Evolutionary conservation across 2,113 vertebrate species (phyloP), one percentile per base, ranked within the genome.

Genomic region (Machaerirhynchus nigripectus): DNA sequence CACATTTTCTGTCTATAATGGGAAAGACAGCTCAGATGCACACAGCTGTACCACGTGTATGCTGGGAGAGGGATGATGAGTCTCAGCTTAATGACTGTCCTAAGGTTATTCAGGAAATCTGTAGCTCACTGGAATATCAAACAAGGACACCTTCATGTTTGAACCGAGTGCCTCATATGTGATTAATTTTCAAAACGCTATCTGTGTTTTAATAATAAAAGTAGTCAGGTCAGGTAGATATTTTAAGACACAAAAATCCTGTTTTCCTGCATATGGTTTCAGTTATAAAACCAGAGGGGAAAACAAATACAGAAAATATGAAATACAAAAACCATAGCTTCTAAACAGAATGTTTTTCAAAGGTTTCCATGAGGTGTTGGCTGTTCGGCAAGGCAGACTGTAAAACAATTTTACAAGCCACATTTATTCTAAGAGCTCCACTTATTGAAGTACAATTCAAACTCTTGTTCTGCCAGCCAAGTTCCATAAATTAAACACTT

Each of bases 361-460:
- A 97, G 96, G 90, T 98, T 98, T 98, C 96, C 97, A 87, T 95
- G 96, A 97, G 95, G 96, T 95, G 89, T 93, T 92, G 82, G 96
- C 96, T 95, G 78, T 92, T 97, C 59, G 4, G 93, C 94, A 97
- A 91, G 95, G 82, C 93, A 97, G 96, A 96, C 64, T 80, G 81
- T 96, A 95, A 97, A 97, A 96, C 79, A 94, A 89, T 94, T 96
- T 96, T 96, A 95, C n/a, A 87, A 91, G 97, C 97, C 96, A 96
- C 71, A 91, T 98, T 97, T 96, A 76, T 91, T 94, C 96, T 96
- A 93, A 95, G 93, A 96, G 94, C 93, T 79, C 90, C 87, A 95
- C 91, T 97, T 97, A 94, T 97, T 96, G 94, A 97, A 97, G 97
- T 88, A 94, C n/a, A 60, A 97, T 97, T 95, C 97, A 96, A 96